Conservation (phyloP, 1,140 invertebrate genomes). For the Drosophila pruinosa region DNA sequence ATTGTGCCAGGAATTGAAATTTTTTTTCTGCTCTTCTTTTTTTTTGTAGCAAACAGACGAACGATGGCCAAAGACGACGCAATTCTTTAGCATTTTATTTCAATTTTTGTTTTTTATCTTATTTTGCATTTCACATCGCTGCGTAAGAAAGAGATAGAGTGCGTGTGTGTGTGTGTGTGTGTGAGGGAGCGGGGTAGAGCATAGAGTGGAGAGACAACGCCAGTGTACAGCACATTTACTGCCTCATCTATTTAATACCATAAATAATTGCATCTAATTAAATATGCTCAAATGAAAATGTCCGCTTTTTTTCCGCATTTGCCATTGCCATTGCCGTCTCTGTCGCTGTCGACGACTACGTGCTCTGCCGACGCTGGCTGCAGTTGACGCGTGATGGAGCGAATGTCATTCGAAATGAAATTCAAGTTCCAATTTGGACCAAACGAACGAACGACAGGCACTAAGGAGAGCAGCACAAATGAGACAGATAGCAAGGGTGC, state of each 20-base stretch:
- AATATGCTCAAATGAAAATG: conserved; percentile 83
- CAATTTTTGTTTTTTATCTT: conserved; percentile 73
- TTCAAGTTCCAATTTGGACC: conserved; percentile 81
- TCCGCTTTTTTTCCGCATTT: conserved; percentile 68
- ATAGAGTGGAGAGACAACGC: conserved; percentile 30
- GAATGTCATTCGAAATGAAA: conserved; percentile 83
- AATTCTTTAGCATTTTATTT: conserved; percentile 83
- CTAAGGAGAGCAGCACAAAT: background rate
- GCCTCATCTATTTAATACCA: conserved; percentile 83
- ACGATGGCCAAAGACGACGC: conserved; percentile 51
- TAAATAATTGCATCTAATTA: conserved; percentile 83
- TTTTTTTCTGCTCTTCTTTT: conserved; percentile 42
- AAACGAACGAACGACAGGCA: conserved; percentile 39
- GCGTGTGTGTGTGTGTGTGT: conserved; percentile 6
- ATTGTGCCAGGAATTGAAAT: conserved; percentile 76
- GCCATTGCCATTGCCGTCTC: conserved; percentile 10
- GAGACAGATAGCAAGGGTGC: background rate
- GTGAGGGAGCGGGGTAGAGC: conserved; percentile 6
- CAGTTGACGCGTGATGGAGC: conserved; percentile 83
- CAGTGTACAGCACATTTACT: conserved; percentile 80
- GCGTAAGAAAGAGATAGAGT: background rate
- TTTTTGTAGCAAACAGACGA: conserved; percentile 46
- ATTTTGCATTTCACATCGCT: conserved; percentile 50
- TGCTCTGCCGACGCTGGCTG: conserved; percentile 65
- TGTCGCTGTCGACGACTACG: conserved; percentile 48